phyloP scores from a whole-genome alignment of 2,888 invertebrate species.

The Merodon equestris region DNA sequence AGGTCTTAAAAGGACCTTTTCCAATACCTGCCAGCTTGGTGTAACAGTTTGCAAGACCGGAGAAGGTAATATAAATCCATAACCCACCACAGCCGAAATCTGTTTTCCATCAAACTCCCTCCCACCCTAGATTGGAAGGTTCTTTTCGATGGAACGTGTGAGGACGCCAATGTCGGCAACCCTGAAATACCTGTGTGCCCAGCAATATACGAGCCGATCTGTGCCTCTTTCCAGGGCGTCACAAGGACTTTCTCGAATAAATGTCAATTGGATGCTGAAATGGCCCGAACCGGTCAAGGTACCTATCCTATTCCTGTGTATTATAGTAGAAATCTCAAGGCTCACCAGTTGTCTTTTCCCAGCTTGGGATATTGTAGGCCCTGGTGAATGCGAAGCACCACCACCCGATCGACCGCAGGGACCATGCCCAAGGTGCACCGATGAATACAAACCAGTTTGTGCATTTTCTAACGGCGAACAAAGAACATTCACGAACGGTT shows the following conservation, averaged over 20 bases:
- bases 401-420: constrained; percentile 3
- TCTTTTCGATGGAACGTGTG: constrained; percentile 24
- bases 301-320: neutral
- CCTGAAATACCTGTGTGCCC: constrained; percentile 27
- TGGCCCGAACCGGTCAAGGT: constrained; percentile 13
- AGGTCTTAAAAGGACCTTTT: constrained; percentile 26
- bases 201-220: constrained; percentile 31
- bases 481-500: constrained; percentile 51
- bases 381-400: constrained; percentile 23
- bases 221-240: constrained; percentile 27
- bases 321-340: too few relatives aligned
- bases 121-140: constrained; percentile 18
- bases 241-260: constrained; percentile 42
- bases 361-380: constrained; percentile 34
- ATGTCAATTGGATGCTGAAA: constrained; percentile 35
- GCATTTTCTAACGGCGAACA: constrained; percentile 39
- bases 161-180: constrained; percentile 9
- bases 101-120: neutral
- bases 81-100: neutral
- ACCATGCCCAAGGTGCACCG: constrained; percentile 37
- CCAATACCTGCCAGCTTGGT: constrained; percentile 23
- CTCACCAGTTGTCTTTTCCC: neutral
- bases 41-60: constrained; percentile 25
- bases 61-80: neutral
- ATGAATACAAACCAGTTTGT: constrained; percentile 48